Base-by-base conservation (phyloP, 1,140 invertebrate genomes). In the Drosophila orena region DNA sequence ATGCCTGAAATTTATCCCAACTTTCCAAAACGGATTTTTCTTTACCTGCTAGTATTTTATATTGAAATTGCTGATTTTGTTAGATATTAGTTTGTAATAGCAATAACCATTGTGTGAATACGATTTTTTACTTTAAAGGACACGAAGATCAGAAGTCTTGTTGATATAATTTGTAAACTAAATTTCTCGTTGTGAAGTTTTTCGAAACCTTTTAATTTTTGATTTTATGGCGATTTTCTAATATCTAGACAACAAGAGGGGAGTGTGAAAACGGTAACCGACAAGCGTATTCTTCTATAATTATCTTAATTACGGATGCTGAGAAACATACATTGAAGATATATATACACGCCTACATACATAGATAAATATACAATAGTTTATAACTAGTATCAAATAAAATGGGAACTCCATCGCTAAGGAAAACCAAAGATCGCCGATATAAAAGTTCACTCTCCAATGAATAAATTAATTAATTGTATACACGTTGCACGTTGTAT, bases 341-440 rank as follows among this genome's bases (percentile, higher is more conserved):
- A 46, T n/a, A 47, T 40, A 49, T 22, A 58, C 15, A 71, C 34
- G 40, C 38, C 42, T 34, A 56, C 50, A 72, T 50, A 55, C 50
- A 72, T 50, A 55, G 22, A 27, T 58, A 56, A 59, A 53, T 69
- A 43, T 61, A 69, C 68, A 56, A 69, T 71, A 60, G 70, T 60
- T 58, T 30, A 62, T 57, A 75, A 54, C 47, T 54, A 74, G 73
- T 58, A 53, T 74, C 72, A 60, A 76, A 73, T 15, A 43, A 44
- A 65, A 40, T 34, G 7, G n/a, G 56, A 35, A 66, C 17, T 17
- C 61, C 62, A 66, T 50, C 30, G 62, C 54, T 65, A 42, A 56
- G 44, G 20, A n/a, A 54, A 54, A 62, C 8, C 35, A 43, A 54
- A 50, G 24, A 34, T 46, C 44, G 17, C 35, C 42, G 43, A 35